phyloP scores from a whole-genome alignment of 2,113 vertebrate genomes.

The Sus scrofa region T2T-Sscrofa CM000812.6:29253501-29254000 shows the following conservation, averaged over 20 bases:
- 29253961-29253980: not conserved
- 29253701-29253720: not conserved
- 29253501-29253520: not conserved
- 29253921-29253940: not conserved
- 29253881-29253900: not conserved
- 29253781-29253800: not conserved
- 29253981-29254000: not conserved
- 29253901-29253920: not conserved
- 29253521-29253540: not conserved
- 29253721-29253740: not conserved
- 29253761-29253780: not conserved
- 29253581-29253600: constrained; percentile 3
- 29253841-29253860: not conserved
- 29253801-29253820: not conserved
- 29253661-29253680: not conserved
- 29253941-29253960: not conserved
- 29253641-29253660: not conserved
- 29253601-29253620: constrained; percentile 52
- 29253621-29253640: not conserved
- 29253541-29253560: constrained; percentile 33
- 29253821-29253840: not conserved
- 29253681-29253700: not conserved
- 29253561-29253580: constrained; percentile 20
- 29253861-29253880: not conserved
- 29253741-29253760: not conserved